Conservation (phyloP, 2,113 vertebrate species). For the Oostethus manadensis region DNA sequence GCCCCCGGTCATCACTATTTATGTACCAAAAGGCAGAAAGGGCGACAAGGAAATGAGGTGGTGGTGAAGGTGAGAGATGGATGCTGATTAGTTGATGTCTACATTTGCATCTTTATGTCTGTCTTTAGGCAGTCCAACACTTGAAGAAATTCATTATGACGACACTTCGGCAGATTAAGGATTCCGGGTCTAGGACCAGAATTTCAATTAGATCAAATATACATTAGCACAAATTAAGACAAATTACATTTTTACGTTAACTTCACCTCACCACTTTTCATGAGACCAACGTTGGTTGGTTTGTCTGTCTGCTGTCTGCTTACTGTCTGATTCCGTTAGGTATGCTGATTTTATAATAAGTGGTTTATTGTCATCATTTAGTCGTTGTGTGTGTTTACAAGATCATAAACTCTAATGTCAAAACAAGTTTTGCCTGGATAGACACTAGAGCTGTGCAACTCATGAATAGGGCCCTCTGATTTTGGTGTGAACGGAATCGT, state of each 20-base stretch:
- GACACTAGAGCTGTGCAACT: too few relatives aligned
- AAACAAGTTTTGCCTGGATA: neutral
- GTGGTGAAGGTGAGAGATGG: conserved; percentile 16
- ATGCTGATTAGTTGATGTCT: conserved; percentile 14
- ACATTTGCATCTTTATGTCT: conserved; percentile 16
- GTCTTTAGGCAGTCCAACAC: conserved; percentile 5
- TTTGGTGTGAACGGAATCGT: too few relatives aligned
- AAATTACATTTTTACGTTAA: neutral
- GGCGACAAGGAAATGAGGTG: conserved; percentile 9
- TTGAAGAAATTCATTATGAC: neutral
- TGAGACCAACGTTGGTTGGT: neutral
- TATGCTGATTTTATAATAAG: neutral
- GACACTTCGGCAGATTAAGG: neutral
- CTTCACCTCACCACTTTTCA: neutral
- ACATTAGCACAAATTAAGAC: neutral
- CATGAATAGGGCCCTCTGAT: too few relatives aligned
- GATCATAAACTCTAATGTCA: neutral
- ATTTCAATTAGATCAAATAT: conserved; percentile 9
- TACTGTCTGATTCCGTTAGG: neutral
- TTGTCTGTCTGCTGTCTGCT: neutral
- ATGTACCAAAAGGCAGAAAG: conserved; percentile 39
- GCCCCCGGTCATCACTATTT: conserved; percentile 60
- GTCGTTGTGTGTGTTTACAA: too few relatives aligned
- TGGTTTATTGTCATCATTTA: neutral
- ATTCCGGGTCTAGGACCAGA: neutral